Conservation (phyloP, 2,113 vertebrate genomes). For the Illadopsis cleaveri region DNA sequence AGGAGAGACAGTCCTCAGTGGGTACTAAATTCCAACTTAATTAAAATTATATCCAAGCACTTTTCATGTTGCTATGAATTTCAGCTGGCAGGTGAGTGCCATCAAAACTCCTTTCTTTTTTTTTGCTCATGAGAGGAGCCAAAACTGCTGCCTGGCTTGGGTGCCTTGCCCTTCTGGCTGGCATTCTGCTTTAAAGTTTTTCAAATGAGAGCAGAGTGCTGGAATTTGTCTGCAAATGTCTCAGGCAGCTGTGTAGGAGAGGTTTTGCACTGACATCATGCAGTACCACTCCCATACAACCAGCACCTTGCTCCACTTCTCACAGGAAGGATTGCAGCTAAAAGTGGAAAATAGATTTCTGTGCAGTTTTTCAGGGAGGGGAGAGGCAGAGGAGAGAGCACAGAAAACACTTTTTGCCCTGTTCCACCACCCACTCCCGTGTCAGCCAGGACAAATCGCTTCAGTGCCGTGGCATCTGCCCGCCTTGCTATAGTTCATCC, state of each 20-base stretch:
- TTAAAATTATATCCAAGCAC: neutral
- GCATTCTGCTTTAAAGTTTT: neutral
- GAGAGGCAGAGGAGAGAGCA: neutral
- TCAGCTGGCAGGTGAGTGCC: neutral
- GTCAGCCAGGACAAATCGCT: neutral
- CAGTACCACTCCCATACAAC: neutral
- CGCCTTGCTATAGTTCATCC: neutral
- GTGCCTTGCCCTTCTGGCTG: neutral
- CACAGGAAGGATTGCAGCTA: neutral
- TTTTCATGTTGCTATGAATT: neutral
- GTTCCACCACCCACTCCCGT: neutral
- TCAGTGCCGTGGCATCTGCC: neutral
- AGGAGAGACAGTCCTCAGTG: neutral
- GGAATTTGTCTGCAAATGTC: neutral
- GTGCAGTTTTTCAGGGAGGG: neutral
- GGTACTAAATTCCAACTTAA: neutral
- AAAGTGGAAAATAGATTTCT: neutral
- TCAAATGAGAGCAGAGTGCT: conserved; percentile 24
- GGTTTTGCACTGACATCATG: neutral
- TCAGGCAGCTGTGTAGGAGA: conserved; percentile 16
- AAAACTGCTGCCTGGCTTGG: neutral
- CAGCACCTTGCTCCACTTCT: conserved; percentile 11
- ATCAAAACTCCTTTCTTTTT: neutral
- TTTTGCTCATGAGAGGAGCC: neutral
- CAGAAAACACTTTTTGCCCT: neutral